phyloP scores from a whole-genome alignment of 1,140 invertebrate genomes.

The Eriosoma lanigerum region DNA sequence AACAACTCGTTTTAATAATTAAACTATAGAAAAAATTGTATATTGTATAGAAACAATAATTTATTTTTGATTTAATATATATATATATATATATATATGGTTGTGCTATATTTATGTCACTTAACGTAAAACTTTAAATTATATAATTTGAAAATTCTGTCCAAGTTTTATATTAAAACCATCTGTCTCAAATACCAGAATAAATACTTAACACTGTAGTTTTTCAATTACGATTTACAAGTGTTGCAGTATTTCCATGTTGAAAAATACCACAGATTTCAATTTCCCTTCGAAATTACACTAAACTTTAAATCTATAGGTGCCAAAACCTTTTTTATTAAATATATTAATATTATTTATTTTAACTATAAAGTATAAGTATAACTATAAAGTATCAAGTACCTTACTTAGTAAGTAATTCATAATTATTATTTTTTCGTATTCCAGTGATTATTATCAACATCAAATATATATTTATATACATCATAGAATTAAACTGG shows the following conservation, averaged over 20 bases:
- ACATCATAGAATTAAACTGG: no score
- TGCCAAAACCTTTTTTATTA: slow-evolving; percentile 4
- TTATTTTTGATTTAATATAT: no score
- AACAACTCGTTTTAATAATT: no score
- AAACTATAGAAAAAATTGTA: no score
- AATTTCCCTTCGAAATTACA: background rate
- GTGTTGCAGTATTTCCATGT: background rate
- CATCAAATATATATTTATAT: background rate
- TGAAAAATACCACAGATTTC: background rate
- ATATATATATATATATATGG: no score
- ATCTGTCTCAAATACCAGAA: background rate
- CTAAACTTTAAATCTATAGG: background rate
- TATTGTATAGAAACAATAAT: no score
- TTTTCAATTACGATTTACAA: slow-evolving; percentile 11
- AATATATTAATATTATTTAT: background rate
- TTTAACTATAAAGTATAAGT: background rate
- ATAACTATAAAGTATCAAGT: background rate
- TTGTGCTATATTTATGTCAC: background rate
- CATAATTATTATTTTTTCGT: background rate
- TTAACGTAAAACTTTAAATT: background rate
- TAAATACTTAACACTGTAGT: background rate
- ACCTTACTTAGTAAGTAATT: background rate
- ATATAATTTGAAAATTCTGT: slow-evolving; percentile 1
- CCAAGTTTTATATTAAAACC: slow-evolving; percentile 45
- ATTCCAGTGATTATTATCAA: background rate